Percentiles rank a stretch among this genome's conserved stretches.
Conservation (phyloP, 1,140 invertebrate genomes). For the Micrasema minimum region DNA sequence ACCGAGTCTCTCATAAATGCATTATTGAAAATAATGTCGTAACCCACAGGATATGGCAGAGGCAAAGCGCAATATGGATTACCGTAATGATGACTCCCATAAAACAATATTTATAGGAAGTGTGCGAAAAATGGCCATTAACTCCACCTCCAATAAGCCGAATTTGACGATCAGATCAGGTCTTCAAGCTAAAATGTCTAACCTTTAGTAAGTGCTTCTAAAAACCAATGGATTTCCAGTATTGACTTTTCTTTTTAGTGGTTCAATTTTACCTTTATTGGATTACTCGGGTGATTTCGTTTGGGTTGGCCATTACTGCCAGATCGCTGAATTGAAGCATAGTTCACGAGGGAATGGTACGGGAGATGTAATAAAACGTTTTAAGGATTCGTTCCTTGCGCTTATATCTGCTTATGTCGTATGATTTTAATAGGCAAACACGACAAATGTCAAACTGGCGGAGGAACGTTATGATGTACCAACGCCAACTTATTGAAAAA, state of each 20-base stretch:
- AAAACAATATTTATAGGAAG: constrained; percentile 36
- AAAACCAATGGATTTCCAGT: not conserved
- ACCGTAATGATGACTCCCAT: constrained; percentile 27
- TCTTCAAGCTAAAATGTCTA: no score
- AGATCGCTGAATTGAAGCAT: constrained; percentile 14
- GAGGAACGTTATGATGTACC: no score
- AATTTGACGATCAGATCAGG: no score
- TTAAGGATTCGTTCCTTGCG: constrained; percentile 4
- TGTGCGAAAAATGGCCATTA: constrained; percentile 29
- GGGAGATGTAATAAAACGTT: constrained; percentile 10
- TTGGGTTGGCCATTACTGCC: constrained; percentile 1
- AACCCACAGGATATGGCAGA: not conserved
- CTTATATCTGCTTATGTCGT: not conserved
- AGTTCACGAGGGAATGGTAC: constrained; percentile 3
- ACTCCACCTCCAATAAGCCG: not conserved
- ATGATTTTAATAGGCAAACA: not conserved
- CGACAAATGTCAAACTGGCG: no score
- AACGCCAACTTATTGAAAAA: no score
- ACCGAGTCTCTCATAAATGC: not conserved
- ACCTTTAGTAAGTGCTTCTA: not conserved
- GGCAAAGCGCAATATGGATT: constrained; percentile 19
- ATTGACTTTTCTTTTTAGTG: constrained; percentile 14
- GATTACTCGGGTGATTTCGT: not conserved
- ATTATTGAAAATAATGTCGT: not conserved
- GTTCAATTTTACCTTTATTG: not conserved